phyloP scores from a whole-genome alignment of 1,140 invertebrate genomes.

The Drosophila melanogaster region DNA sequence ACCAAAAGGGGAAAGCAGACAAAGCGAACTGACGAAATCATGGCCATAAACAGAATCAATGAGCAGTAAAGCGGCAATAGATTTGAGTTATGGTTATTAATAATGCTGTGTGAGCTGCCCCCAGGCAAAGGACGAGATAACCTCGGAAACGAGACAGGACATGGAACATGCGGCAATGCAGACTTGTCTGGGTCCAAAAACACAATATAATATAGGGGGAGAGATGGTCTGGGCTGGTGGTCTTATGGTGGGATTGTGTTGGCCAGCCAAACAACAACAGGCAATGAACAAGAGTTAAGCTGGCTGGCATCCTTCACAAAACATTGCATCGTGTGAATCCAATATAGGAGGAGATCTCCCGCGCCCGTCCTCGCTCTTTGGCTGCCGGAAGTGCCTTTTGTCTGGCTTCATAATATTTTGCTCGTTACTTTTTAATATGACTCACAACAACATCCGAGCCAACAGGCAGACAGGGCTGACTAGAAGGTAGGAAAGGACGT shows the following conservation, averaged over 20 bases:
- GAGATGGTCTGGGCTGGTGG: constrained; percentile 9
- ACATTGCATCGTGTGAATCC: constrained; percentile 75
- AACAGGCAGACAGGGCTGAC: constrained; percentile 11
- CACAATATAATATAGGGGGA: constrained; percentile 75
- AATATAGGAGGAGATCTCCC: constrained; percentile 54
- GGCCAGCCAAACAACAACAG: constrained; percentile 41
- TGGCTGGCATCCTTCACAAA: constrained; percentile 40
- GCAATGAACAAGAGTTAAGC: constrained; percentile 66
- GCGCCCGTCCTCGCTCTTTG: constrained; percentile 10
- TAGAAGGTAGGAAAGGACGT: background rate
- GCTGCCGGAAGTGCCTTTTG: constrained; percentile 76
- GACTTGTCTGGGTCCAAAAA: constrained; percentile 73
- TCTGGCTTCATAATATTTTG: constrained; percentile 81
- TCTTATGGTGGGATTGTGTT: background rate
- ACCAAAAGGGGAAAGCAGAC: constrained; percentile 20
- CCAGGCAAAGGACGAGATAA: constrained; percentile 29
- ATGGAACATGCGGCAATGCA: constrained; percentile 75
- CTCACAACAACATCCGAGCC: constrained; percentile 74
- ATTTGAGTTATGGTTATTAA: constrained; percentile 83
- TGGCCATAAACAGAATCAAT: constrained; percentile 77
- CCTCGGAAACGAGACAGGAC: constrained; percentile 37
- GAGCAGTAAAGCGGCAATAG: constrained; percentile 81
- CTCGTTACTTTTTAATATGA: constrained; percentile 83
- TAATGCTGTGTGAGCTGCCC: constrained; percentile 53
- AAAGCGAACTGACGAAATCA: constrained; percentile 56